Evolutionary conservation across 2,113 vertebrate species (phyloP), one percentile per base, ranked within the genome.

Genomic region (Ammodytes marinus): DNA sequence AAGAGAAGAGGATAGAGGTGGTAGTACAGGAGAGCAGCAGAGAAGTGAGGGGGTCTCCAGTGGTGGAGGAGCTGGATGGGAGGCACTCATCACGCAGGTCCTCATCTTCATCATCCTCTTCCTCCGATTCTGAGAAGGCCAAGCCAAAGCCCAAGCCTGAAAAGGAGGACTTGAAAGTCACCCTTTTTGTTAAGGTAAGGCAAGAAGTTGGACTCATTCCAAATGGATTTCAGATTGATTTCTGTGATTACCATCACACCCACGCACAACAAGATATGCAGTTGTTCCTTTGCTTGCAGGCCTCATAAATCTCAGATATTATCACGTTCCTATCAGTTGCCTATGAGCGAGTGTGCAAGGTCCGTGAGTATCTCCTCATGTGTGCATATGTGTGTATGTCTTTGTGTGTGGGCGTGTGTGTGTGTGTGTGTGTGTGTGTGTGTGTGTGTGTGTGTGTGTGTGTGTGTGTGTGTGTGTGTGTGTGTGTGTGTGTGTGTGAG

Each of bases 121-220:
- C 85, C 35, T 83, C 90, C 0, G 55, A 57, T 2, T 86, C 86
- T n/a, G 86, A 86, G 76, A 79, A 81, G n/a, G 60, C 74, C 27
- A 19, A 19, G 45, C 3, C 19, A 61, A 53, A 75, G 13, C 40
- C 76, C 10, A 8, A 58, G 53, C 12, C 69, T 12, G 52, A 76
- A 0, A 49, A 42, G 3, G 54, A 78, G 55, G 17, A 0, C 1
- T 0, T 1, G 0, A 27, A 2, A 5, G 90, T 39, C 39, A 15
- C 1, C 27, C 88, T 93, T 35, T 93, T 5, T 64, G 52, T 58
- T 1, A 91, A 89, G 92, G 90, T 93, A 86, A 5, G 77, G 27
- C 43, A 37, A n/a, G 10, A 46, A 27, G n/a, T 35, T 3, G 2
- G 11, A 17, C 3, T 3, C 37, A 15, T 60, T 50, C 54, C 8